These are phyloP conservation scores for Barypeithes pellucidus DNA, from an alignment of 2,888 invertebrate genomes.

Conservation along the genomic window DNA sequence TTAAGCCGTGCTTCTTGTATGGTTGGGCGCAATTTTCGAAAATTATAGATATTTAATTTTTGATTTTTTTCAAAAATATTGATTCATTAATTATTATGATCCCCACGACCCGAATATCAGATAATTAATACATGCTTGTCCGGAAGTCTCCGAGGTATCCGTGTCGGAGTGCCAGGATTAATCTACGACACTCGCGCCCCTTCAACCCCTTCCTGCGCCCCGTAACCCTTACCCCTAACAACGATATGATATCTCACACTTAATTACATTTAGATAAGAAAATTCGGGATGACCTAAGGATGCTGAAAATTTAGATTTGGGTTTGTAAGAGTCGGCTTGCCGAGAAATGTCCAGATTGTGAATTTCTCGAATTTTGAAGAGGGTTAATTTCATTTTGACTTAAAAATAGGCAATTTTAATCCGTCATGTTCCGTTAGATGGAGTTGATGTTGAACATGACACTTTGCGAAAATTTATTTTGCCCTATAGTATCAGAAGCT, in stretches of 20 bases:
- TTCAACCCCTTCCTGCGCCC: background rate
- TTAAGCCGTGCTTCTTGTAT: no score
- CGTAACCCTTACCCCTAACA: constrained; percentile 1
- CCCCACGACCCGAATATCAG: no score
- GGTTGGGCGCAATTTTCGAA: no score
- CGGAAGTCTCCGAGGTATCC: constrained; percentile 28
- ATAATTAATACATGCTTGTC: constrained; percentile 41
- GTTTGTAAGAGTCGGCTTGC: constrained; percentile 1
- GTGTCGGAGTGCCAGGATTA: constrained; percentile 34
- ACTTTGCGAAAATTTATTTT: background rate
- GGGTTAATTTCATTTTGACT: constrained; percentile 20
- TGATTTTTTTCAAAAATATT: no score
- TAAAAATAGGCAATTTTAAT: constrained; percentile 11
- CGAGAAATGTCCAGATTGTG: constrained; percentile 23
- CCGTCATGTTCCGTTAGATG: background rate
- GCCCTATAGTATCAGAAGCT: no score
- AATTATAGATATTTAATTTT: no score
- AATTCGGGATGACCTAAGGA: constrained; percentile 31
- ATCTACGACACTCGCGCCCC: constrained; percentile 31
- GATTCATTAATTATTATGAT: no score
- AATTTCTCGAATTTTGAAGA: constrained; percentile 27
- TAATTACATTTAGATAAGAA: constrained; percentile 44
- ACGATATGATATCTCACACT: constrained; percentile 37
- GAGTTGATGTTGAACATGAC: constrained; percentile 13
- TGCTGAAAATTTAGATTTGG: constrained; percentile 30